Conservation (phyloP, 2,888 invertebrate species). For the Augiades crinisus region DNA sequence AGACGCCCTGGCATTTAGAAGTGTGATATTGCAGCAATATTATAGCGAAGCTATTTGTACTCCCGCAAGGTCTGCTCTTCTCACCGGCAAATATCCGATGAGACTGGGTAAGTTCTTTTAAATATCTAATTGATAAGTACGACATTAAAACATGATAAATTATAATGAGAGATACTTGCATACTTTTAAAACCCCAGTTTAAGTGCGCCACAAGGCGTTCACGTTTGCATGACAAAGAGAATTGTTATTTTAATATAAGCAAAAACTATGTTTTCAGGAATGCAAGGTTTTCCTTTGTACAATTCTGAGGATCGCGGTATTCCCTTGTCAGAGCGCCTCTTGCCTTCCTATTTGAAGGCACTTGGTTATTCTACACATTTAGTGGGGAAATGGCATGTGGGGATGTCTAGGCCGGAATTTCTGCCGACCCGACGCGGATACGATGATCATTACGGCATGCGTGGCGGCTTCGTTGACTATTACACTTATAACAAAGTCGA, state of each 20-base stretch:
- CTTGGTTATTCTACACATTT: conserved; percentile 90
- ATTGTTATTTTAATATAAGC: background rate
- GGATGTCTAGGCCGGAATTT: conserved; percentile 86
- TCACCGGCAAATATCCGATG: conserved; percentile 94
- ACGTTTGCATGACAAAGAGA: background rate
- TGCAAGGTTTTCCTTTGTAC: conserved; percentile 65
- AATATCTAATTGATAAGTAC: background rate
- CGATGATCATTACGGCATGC: conserved; percentile 90
- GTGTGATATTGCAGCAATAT: conserved; percentile 91
- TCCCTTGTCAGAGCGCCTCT: conserved; percentile 75
- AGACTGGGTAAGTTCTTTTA: conserved; percentile 82
- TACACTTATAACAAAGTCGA: conserved; percentile 79
- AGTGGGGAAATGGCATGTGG: conserved; percentile 96
- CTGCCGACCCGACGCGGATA: conserved; percentile 90
- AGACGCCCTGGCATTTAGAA: conserved; percentile 89
- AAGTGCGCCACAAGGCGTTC: background rate
- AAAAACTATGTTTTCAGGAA: conserved; percentile 49
- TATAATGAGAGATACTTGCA: too few species aligned
- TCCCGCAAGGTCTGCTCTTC: conserved; percentile 90
- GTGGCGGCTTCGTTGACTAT: conserved; percentile 89
- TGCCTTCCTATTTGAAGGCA: conserved; percentile 83
- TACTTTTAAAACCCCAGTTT: background rate
- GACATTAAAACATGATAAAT: too few species aligned
- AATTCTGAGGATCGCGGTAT: conserved; percentile 73
- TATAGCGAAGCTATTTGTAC: conserved; percentile 94